Conservation (phyloP, 2,797 vertebrate species). For the Melanotaenia maccullochi region DNA sequence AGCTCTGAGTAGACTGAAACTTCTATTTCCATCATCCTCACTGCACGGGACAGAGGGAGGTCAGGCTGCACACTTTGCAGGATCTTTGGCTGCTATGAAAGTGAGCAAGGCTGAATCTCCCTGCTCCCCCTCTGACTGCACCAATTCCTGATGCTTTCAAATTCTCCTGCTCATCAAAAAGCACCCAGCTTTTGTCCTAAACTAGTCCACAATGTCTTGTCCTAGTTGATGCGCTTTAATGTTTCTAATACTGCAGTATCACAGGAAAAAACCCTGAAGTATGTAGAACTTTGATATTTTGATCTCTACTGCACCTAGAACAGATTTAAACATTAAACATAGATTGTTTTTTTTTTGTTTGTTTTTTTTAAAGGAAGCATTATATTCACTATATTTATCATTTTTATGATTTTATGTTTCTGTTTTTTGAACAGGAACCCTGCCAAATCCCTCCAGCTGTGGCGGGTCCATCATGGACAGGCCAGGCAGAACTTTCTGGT, state of each 20-base stretch:
- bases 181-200: conserved; percentile 5
- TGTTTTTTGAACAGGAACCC: conserved; percentile 62
- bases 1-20: not conserved
- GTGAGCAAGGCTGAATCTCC: conserved; percentile 25
- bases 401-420: conserved; percentile 10
- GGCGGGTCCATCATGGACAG: conserved; percentile 60
- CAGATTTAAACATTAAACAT: not conserved
- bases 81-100: not conserved
- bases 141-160: conserved; percentile 15
- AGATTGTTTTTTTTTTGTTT: not conserved
- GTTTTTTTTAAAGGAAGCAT: not conserved
- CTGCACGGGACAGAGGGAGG: conserved; percentile 36
- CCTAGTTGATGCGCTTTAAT: conserved; percentile 11
- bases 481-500: conserved; percentile 54
- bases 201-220: not conserved
- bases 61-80: not conserved
- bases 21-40: not conserved
- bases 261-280: conserved; percentile 3
- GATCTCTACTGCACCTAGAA: not conserved
- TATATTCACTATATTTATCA: not conserved
- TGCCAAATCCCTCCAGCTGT: conserved; percentile 62
- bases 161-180: conserved; percentile 15
- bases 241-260: not conserved
- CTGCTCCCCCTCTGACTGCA: conserved; percentile 39
- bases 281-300: conserved; percentile 7